Evolutionary conservation across 2,113 vertebrate species (phyloP).

Genomic region (Neodontobutis hainanensis): DNA sequence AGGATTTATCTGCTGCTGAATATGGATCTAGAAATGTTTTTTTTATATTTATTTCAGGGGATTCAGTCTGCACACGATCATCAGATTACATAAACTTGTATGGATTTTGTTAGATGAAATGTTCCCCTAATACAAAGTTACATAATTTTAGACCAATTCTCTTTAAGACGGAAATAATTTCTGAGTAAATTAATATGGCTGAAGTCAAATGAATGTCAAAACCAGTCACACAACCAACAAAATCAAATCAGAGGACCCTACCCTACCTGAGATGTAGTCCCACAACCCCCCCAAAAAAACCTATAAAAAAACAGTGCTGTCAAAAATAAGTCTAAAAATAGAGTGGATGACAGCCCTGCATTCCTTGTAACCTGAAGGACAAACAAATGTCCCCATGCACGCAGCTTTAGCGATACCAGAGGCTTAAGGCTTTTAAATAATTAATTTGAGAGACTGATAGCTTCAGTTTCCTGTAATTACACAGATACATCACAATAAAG

Average conservation of each 20-base stretch:
- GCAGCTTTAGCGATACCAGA: slow-evolving; percentile 26
- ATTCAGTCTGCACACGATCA: neutral
- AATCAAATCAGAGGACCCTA: neutral
- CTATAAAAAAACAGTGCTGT: neutral
- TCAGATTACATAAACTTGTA: neutral
- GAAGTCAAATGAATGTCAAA: neutral
- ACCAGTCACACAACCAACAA: neutral
- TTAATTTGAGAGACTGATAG: slow-evolving; percentile 6
- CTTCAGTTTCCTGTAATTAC: slow-evolving; percentile 14
- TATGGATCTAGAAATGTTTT: slow-evolving; percentile 2
- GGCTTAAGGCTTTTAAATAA: slow-evolving; percentile 38
- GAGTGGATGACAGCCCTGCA: neutral
- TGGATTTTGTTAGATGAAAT: neutral
- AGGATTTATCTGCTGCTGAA: slow-evolving; percentile 43
- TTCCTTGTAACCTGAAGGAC: neutral
- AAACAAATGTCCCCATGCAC: slow-evolving; percentile 9
- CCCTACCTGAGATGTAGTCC: neutral
- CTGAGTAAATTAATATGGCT: neutral
- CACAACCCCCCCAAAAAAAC: neutral
- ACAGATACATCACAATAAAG: neutral
- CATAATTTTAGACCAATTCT: neutral
- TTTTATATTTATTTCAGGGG: neutral
- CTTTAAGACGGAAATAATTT: neutral
- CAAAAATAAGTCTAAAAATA: neutral
- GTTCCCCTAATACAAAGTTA: neutral